Evolutionary conservation across 2,888 invertebrate species (phyloP).

Genomic region (Noctua comes): DNA sequence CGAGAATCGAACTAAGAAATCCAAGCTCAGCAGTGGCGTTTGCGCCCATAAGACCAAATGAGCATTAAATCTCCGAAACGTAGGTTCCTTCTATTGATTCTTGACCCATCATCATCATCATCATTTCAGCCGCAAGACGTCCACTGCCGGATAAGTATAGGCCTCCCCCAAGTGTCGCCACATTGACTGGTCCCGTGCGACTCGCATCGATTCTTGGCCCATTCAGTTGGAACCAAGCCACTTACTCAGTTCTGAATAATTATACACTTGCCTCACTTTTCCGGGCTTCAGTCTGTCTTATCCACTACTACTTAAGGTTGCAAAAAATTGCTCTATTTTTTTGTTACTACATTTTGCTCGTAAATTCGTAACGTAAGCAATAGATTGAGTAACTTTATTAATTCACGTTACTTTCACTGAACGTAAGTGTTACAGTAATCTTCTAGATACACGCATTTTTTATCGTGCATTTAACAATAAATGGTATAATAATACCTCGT

Average conservation of each 20-base stretch:
- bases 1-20: not conserved
- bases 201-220: not conserved
- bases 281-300: slow-evolving; percentile 26
- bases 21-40: too few relatives aligned
- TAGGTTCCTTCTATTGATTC: not conserved
- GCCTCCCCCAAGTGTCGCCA: too few relatives aligned
- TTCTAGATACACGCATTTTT: slow-evolving; percentile 19
- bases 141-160: too few relatives aligned
- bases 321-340: slow-evolving; percentile 34
- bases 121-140: too few relatives aligned
- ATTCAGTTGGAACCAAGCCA: slow-evolving; percentile 9
- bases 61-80: not conserved
- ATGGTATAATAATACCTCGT: not conserved
- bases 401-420: slow-evolving; percentile 38
- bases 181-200: too few relatives aligned
- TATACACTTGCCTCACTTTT: slow-evolving; percentile 35
- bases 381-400: slow-evolving; percentile 36
- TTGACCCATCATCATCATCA: too few relatives aligned
- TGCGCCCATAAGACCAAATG: not conserved
- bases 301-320: slow-evolving; percentile 30
- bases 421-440: slow-evolving; percentile 35
- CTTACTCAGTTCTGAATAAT: slow-evolving; percentile 18
- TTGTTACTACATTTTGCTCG: slow-evolving; percentile 30
- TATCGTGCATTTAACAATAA: slow-evolving; percentile 6
- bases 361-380: slow-evolving; percentile 21